Evolutionary conservation across 1,140 invertebrate genomes (phyloP).

Genomic region (Ectropis grisescens): DNA sequence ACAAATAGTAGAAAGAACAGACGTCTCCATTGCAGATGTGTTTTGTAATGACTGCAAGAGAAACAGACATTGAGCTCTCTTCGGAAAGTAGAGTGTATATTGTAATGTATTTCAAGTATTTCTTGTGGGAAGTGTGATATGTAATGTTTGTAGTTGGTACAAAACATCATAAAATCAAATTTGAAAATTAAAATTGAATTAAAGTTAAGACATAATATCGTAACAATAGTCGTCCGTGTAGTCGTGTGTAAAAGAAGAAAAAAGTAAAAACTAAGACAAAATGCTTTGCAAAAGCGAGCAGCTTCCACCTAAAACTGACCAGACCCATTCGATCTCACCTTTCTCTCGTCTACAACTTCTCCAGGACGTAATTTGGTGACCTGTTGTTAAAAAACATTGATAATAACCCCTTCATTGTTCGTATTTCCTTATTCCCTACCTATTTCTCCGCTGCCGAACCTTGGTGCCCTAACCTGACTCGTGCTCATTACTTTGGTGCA

Average conservation of each 20-base stretch:
- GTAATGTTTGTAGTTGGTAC: too few species aligned
- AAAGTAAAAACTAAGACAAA: constrained; percentile 50
- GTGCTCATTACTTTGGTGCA: constrained; percentile 40
- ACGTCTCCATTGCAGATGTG: too few species aligned
- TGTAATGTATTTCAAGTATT: too few species aligned
- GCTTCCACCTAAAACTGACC: constrained; percentile 61
- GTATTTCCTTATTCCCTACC: constrained; percentile 26
- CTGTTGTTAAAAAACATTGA: constrained; percentile 65
- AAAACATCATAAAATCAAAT: too few species aligned
- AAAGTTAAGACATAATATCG: too few species aligned
- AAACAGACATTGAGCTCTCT: too few species aligned
- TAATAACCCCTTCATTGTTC: constrained; percentile 40
- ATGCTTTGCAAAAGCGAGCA: constrained; percentile 67
- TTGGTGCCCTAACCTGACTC: constrained; percentile 27
- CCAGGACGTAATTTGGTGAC: constrained; percentile 88
- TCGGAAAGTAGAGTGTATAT: too few species aligned
- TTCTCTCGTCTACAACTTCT: constrained; percentile 92
- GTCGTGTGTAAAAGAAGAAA: constrained; percentile 25
- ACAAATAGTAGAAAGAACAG: not conserved
- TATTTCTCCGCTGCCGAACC: constrained; percentile 60
- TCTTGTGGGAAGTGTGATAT: too few species aligned
- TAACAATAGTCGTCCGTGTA: constrained; percentile 11
- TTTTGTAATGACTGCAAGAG: too few species aligned
- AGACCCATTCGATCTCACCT: constrained; percentile 81
- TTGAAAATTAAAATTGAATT: too few species aligned